Base-by-base conservation (phyloP, 2,797 vertebrate species). In the Lemur catta region DNA sequence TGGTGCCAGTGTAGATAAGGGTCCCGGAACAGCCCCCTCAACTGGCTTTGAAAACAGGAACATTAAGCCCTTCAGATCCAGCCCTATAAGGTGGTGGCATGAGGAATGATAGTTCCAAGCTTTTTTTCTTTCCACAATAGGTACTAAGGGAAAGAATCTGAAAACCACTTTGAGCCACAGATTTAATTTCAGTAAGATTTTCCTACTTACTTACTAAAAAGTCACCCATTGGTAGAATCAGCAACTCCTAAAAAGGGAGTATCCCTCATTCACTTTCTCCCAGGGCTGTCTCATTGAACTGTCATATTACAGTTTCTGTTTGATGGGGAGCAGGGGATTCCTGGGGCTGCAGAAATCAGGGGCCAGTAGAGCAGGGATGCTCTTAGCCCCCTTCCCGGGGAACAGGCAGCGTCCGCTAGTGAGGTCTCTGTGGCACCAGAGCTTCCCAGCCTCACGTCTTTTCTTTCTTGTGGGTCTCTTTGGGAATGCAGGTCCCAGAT, bases 401-500 rank as follows among this genome's bases (percentile, higher is more conserved):
- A 38, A 57, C 26, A 71, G 57, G 57, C 18, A 26, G 89, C 78
- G 4, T 2, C 67, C 6, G 43, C 22, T 59, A 57, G 48, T 1
- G 84, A 84, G 55, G 67, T 55, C 41, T 43, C 43, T 14, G 2
- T 0, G 43, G 69, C 2, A 4, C 35, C 75, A 26, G 81, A 2
- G 46, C 41, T 82, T 50, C 95, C 35, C 38, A 26, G 86, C 17
- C 86, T 96, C 96, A 97, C 0, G 52, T 95, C 78, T 95, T 88
- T 30, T 93, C 92, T 50, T 95, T 88, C 65, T 90, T 52, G 59
- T 96, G 87, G 91, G 50, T 97, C 85, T 97, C 84, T 95, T 93
- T 90, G 85, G 98, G 41, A 72, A 94, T 43, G 41, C 98, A 99
- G 99, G 99, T 99, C 94, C 99, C 99, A 0, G 99, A 99, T 38